A percentile compares a stretch with the other conserved stretches of the same genome.
Evolutionary conservation across 2,797 vertebrate genomes (phyloP).

Genomic region (Apodemus agrarius): DNA sequence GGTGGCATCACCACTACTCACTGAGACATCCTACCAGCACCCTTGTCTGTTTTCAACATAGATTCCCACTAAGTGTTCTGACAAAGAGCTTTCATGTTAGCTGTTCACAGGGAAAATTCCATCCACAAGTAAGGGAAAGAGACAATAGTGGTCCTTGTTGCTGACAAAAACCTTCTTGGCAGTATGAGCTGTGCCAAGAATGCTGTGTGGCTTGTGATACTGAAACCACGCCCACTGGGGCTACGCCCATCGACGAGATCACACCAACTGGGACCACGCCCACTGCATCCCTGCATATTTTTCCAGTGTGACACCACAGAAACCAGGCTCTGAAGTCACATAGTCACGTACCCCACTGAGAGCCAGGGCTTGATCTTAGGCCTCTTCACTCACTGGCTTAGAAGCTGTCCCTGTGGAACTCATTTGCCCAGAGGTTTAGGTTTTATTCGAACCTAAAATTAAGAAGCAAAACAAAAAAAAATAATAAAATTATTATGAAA

Average conservation of each 20-base stretch:
- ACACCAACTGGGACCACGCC: neutral
- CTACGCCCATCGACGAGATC: too few species aligned
- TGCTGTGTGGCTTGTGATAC: neutral
- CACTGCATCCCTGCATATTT: rapidly evolving
- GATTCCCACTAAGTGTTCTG: neutral
- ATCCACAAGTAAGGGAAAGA: neutral
- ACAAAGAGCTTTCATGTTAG: neutral
- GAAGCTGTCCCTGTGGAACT: neutral
- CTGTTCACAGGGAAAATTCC: neutral
- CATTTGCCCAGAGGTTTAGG: neutral
- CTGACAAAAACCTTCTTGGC: neutral
- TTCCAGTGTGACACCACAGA: neutral
- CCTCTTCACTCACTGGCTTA: neutral
- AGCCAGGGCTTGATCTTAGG: neutral
- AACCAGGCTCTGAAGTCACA: neutral
- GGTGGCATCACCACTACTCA: neutral
- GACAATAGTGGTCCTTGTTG: neutral
- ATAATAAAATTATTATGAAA: slow-evolving; percentile 70
- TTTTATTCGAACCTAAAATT: slow-evolving; percentile 68
- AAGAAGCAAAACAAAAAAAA: slow-evolving; percentile 54
- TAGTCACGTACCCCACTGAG: neutral
- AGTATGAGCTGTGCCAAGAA: neutral
- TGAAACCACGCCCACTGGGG: too few species aligned
- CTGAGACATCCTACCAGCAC: neutral
- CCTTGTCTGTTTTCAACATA: neutral